Percentiles rank a stretch among this genome's conserved stretches.
These are phyloP conservation scores for Teleogryllus oceanicus DNA, from an alignment of 2,888 invertebrate species.

Conservation along the genomic window DNA sequence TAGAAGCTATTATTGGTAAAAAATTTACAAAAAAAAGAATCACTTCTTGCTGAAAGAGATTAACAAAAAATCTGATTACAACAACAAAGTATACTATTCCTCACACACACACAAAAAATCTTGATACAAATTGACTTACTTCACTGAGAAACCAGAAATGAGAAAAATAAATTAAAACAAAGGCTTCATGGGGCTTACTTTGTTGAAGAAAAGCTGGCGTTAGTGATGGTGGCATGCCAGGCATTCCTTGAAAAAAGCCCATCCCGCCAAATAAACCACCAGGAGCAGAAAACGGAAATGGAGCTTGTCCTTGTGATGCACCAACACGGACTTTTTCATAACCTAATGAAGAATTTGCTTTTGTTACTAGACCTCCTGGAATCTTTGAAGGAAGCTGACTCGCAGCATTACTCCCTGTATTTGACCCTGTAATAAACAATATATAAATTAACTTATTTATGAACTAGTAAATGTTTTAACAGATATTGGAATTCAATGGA, in stretches of 20 bases:
- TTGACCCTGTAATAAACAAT: background rate
- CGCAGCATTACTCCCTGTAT: background rate
- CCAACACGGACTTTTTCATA: slow-evolving; percentile 57
- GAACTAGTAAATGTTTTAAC: too few species aligned
- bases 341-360: slow-evolving; percentile 49
- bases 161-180: background rate
- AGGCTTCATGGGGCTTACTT: slow-evolving; percentile 60
- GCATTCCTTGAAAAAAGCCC: slow-evolving; percentile 30
- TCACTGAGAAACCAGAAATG: background rate
- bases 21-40: too few species aligned
- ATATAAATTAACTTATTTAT: too few species aligned
- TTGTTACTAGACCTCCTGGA: slow-evolving; percentile 52
- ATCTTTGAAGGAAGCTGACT: slow-evolving; percentile 43
- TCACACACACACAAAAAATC: too few species aligned
- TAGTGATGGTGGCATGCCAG: slow-evolving; percentile 29
- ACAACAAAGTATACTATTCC: too few species aligned
- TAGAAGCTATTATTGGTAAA: too few species aligned
- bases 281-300: slow-evolving; percentile 33
- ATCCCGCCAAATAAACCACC: slow-evolving; percentile 33
- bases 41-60: too few species aligned
- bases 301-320: slow-evolving; percentile 39
- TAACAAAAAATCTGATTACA: too few species aligned
- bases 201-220: slow-evolving; percentile 62
- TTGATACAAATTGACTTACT: too few species aligned
- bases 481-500: too few species aligned